Conservation (phyloP, 1,140 invertebrate species). For the Eriosoma lanigerum region DNA sequence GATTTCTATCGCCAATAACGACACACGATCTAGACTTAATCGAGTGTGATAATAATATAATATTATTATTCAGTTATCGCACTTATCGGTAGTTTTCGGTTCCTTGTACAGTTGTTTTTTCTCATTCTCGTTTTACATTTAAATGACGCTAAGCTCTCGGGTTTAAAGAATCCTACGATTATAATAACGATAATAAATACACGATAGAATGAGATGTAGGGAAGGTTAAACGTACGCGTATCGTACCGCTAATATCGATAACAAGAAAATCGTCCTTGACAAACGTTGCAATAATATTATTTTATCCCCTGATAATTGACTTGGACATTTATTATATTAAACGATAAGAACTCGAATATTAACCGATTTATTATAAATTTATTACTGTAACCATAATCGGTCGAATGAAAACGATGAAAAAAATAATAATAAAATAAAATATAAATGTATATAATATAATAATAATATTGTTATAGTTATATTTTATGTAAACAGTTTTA, state of each 20-base stretch:
- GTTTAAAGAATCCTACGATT: background rate
- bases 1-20: background rate
- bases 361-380: too few species aligned
- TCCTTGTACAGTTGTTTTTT: slow-evolving; percentile 18
- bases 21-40: slow-evolving; percentile 13
- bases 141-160: background rate
- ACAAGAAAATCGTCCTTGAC: slow-evolving; percentile 3
- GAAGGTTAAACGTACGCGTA: slow-evolving; percentile 8
- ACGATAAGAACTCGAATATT: too few species aligned
- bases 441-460: background rate
- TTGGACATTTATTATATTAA: too few species aligned
- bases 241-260: background rate
- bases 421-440: background rate
- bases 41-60: background rate
- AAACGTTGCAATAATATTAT: background rate
- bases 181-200: background rate
- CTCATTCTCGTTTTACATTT: background rate
- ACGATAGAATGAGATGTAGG: too few species aligned
- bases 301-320: background rate
- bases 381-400: too few species aligned
- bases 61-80: background rate
- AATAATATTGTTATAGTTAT: background rate
- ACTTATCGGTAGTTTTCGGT: background rate
- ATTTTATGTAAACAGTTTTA: slow-evolving; percentile 14
- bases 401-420: too few species aligned